Evolutionary conservation across 2,113 vertebrate species (phyloP), one percentile per base, ranked within the genome.

Genomic region (Scomber colias): DNA sequence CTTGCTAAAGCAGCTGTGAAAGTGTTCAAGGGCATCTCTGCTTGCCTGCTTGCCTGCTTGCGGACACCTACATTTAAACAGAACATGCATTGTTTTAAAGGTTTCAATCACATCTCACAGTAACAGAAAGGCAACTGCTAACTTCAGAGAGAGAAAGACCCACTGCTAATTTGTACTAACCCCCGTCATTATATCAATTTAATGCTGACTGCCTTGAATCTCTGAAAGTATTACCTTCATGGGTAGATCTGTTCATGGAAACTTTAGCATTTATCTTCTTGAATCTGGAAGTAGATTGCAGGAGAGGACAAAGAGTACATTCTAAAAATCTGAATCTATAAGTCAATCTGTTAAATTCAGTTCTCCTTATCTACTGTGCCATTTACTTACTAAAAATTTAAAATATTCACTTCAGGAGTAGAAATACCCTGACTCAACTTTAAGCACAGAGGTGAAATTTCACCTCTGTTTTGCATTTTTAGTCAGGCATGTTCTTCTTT

Each of bases 391-490:
- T 48, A 13, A 17, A 1, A 12, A 54, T 53, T 62, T 11, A 8
- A 44, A 46, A 49, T 27, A 65, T 55, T 61, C 1, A 44, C 35
- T 27, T 31, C 9, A 21, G 3, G 14, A 51, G 21, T 4, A 19
- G 7, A 67, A 55, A 78, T 75, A 14, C 0, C 55, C 67, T 67
- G 53, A 86, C 64, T 81, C 17, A 40, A 84, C 51, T 76, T 54
- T 65, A 70, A 48, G 31, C 24, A 68, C 15, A 2, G n/a, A 24
- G 46, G 24, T 27, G 24, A 69, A 40, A 76, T 61, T 79, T 78
- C 71, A 78, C 45, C 53, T 11, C 53, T 57, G 5, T 53, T 80
- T 71, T 71, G 68, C 53, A 72, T 85, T 66, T 85, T 75, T 27
- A 55, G 17, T 66, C 45, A 1, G 19, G 21, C 45, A 27, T 30